Base-by-base conservation (phyloP, 2,888 invertebrate species). In the Chloroclysta siterata region DNA sequence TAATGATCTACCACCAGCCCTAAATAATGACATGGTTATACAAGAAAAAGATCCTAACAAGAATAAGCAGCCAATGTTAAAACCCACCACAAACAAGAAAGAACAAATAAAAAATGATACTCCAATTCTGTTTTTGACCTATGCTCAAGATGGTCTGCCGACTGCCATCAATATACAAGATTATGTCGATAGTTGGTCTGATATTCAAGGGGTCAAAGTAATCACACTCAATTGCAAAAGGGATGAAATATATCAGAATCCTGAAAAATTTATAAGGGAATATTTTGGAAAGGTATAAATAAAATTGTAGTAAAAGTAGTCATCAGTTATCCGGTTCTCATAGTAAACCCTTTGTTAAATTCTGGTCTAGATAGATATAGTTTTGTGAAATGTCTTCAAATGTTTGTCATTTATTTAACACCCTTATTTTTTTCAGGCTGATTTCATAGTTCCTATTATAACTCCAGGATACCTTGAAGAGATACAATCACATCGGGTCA, bases 371-470 rank as follows among this genome's bases (percentile, higher is more conserved):
- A 22, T 22, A 22, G 22, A 22, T 22, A 22, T n/a, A n/a, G n/a
- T n/a, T n/a, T n/a, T n/a, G n/a, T n/a, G n/a, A n/a, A n/a, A n/a
- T n/a, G n/a, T n/a, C n/a, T n/a, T n/a, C n/a, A n/a, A n/a, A n/a
- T n/a, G n/a, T n/a, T n/a, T n/a, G n/a, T n/a, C n/a, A n/a, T n/a
- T n/a, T n/a, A n/a, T n/a, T n/a, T n/a, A n/a, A n/a, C n/a, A n/a
- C n/a, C 53, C 47, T 55, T 64, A 63, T 73, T 66, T 64, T 63
- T 84, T 85, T 64, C 86, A 94, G 94, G 94, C 94, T 60, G 87
- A 93, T 71, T 94, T 90, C 71, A 84, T 94, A 67, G 88, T 94
- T 64, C 94, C 94, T 7, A 93, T 94, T 57, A 82, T 94, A 69
- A 94, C 94, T 47, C 78, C 85, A 59, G 93, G 88, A 14, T 94